Conservation (phyloP, 2,797 vertebrate genomes). For the Amniataba percoides region DNA sequence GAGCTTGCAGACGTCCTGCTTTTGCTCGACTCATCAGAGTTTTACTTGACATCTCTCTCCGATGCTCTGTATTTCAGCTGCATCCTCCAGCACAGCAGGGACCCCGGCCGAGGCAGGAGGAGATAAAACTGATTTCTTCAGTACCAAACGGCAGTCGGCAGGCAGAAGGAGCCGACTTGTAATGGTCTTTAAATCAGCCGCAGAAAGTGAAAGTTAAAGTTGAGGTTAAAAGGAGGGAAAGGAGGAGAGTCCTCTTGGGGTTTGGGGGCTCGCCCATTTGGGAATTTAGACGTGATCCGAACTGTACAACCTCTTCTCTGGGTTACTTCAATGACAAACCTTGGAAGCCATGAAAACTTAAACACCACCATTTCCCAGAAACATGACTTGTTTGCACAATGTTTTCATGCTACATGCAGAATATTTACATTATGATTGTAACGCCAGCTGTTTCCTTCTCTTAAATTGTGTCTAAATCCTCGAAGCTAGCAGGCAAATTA, state of each 20-base stretch:
- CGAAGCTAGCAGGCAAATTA: constrained; percentile 40
- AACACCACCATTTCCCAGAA: constrained; percentile 11
- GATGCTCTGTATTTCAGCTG: constrained; percentile 55
- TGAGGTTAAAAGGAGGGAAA: constrained; percentile 18
- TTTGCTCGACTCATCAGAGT: constrained; percentile 28
- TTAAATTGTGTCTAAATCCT: constrained; percentile 36
- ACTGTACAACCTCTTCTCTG: constrained; percentile 7
- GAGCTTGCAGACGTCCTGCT: constrained; percentile 14
- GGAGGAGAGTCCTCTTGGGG: background rate
- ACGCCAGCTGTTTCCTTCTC: constrained; percentile 43
- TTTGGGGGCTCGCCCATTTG: constrained; percentile 26
- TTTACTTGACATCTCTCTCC: constrained; percentile 36
- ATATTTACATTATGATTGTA: constrained; percentile 38
- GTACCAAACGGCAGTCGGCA: constrained; percentile 16
- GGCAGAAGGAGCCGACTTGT: constrained; percentile 34
- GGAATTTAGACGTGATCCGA: constrained; percentile 29
- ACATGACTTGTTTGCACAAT: background rate
- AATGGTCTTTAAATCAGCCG: constrained; percentile 61
- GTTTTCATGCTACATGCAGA: background rate
- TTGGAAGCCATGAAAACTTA: constrained; percentile 33
- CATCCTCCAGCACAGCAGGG: constrained; percentile 45
- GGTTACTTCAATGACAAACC: constrained; percentile 37
- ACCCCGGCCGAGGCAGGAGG: constrained; percentile 22
- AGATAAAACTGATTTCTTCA: constrained; percentile 63
- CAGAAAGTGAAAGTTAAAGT: constrained; percentile 53